A percentile compares a stretch with the other conserved stretches of the same genome.
Conservation (phyloP, 2,113 vertebrate genomes). For the Canis aureus region DNA sequence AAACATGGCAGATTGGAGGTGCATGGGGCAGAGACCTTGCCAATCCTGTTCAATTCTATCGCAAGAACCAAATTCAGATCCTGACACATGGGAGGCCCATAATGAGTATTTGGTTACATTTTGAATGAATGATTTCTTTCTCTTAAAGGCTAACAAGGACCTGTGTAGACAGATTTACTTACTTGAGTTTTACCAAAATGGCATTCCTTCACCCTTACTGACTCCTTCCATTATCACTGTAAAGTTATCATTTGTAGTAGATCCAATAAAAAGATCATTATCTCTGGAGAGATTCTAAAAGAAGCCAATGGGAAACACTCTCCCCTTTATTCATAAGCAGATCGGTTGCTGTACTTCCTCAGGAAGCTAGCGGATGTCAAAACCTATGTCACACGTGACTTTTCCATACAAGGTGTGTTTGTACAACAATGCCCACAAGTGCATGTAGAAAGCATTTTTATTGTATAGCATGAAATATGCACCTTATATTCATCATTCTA, state of each 20-base stretch:
- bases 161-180: background rate
- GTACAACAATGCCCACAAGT: no score
- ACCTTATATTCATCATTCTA: background rate
- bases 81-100: background rate
- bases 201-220: background rate
- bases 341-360: background rate
- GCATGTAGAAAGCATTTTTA: background rate
- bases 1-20: background rate
- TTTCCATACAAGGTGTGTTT: background rate
- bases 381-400: background rate
- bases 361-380: background rate
- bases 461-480: background rate
- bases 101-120: background rate
- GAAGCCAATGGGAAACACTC: background rate
- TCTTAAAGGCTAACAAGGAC: background rate
- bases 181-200: background rate
- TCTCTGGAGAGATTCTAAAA: background rate
- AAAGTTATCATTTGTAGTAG: background rate
- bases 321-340: background rate
- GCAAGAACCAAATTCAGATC: background rate
- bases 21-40: no score
- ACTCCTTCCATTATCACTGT: background rate
- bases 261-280: background rate
- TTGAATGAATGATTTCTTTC: background rate
- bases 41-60: background rate